Percentiles rank a stretch among this genome's conserved stretches.
Evolutionary conservation across 1,140 invertebrate species (phyloP).

Genomic region (Oscheius sp.): DNA sequence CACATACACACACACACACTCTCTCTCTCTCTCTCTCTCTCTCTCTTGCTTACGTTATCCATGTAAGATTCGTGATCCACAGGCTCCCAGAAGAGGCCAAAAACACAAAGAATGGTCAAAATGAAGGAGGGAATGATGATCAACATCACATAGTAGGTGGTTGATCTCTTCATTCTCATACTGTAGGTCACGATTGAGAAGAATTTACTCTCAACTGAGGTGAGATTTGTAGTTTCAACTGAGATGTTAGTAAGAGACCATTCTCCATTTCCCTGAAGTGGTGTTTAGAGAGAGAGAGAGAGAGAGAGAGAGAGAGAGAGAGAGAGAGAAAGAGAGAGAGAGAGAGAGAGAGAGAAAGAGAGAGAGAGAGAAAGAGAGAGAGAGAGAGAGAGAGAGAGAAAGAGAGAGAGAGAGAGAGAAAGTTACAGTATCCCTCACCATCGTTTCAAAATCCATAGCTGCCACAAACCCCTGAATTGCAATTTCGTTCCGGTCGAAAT

Average conservation of each 20-base stretch:
- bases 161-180: background rate
- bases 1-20: background rate
- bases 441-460: background rate
- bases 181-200: background rate
- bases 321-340: too few relatives aligned
- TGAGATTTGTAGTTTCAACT: background rate
- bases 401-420: too few relatives aligned
- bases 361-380: too few relatives aligned
- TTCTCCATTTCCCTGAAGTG: slow-evolving; percentile 1
- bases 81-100: background rate
- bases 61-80: background rate
- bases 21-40: background rate
- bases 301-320: too few relatives aligned
- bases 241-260: background rate
- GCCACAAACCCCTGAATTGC: background rate
- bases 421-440: background rate
- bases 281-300: too few relatives aligned
- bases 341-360: too few relatives aligned
- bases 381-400: too few relatives aligned
- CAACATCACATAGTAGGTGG: background rate
- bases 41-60: background rate
- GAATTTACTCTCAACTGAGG: background rate
- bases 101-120: background rate
- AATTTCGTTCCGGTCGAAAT: background rate
- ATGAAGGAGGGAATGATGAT: background rate